Percentiles rank a stretch among this genome's conserved stretches.
Conservation (phyloP, 2,888 invertebrate genomes). For the Pandemis corylana region DNA sequence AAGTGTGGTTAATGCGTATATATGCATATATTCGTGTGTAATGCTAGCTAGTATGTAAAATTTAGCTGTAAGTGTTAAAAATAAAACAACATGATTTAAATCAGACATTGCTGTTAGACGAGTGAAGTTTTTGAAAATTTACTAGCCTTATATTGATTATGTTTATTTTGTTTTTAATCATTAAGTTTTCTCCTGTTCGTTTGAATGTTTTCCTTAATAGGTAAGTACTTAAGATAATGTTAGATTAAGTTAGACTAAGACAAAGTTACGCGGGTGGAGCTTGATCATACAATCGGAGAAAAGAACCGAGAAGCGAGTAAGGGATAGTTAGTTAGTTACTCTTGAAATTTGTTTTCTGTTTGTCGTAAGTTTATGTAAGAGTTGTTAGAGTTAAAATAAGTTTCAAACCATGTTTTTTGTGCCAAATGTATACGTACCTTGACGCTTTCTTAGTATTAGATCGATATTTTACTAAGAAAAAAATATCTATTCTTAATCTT, state of each 20-base stretch:
- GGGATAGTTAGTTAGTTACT: neutral
- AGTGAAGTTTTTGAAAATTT: conserved; percentile 8
- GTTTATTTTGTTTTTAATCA: conserved; percentile 1
- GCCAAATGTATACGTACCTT: neutral
- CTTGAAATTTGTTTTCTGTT: neutral
- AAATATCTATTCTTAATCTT: too few relatives aligned
- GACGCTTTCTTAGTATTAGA: neutral
- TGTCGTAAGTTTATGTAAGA: neutral
- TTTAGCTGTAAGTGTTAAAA: neutral
- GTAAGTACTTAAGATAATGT: neutral
- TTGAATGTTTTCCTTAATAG: neutral
- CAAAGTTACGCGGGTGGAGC: neutral
- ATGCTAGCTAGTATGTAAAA: neutral
- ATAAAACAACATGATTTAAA: neutral
- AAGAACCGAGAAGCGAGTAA: neutral
- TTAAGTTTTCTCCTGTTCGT: conserved; percentile 4
- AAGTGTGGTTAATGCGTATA: neutral
- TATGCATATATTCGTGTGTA: neutral
- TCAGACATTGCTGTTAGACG: neutral
- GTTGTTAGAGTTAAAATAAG: neutral
- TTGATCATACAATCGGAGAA: neutral
- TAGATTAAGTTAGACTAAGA: neutral
- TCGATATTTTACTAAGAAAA: too few relatives aligned
- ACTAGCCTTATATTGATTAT: neutral
- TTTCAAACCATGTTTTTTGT: neutral